Evolutionary conservation across 2,888 invertebrate species (phyloP).

Genomic region (Blera fallax): DNA sequence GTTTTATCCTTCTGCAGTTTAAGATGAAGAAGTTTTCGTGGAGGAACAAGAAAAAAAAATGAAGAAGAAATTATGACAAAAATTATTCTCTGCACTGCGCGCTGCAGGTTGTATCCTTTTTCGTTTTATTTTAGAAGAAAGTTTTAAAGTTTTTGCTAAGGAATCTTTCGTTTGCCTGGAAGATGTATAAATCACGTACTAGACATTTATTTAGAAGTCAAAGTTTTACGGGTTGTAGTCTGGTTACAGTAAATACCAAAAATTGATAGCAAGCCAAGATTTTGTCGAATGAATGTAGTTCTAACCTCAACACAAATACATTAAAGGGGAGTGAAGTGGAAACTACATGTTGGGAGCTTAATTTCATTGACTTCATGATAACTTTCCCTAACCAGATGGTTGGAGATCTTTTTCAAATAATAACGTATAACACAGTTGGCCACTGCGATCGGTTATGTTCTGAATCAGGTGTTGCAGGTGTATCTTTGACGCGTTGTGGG

Average conservation of each 20-base stretch:
- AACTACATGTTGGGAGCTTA: no score
- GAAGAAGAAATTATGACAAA: conserved; percentile 52
- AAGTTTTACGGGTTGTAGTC: conserved; percentile 22
- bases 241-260: conserved; percentile 22
- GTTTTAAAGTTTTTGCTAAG: conserved; percentile 8
- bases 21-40: conserved; percentile 36
- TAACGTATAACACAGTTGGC: no score
- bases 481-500: no score
- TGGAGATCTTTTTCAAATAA: no score
- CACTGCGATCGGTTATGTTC: no score
- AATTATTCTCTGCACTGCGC: conserved; percentile 62
- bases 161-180: neutral
- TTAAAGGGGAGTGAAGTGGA: no score
- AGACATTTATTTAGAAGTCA: conserved; percentile 33
- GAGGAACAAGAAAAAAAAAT: neutral
- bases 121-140: conserved; percentile 27
- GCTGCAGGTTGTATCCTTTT: conserved; percentile 39
- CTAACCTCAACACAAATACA: no score
- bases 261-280: conserved; percentile 22
- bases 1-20: conserved; percentile 29
- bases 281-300: neutral
- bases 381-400: no score
- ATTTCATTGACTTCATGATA: no score
- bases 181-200: conserved; percentile 50
- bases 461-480: no score